Percentiles rank a stretch among this genome's conserved stretches.
These are phyloP conservation scores for Noctua janthe DNA, from an alignment of 2,888 invertebrate species.

Conservation along the genomic window DNA sequence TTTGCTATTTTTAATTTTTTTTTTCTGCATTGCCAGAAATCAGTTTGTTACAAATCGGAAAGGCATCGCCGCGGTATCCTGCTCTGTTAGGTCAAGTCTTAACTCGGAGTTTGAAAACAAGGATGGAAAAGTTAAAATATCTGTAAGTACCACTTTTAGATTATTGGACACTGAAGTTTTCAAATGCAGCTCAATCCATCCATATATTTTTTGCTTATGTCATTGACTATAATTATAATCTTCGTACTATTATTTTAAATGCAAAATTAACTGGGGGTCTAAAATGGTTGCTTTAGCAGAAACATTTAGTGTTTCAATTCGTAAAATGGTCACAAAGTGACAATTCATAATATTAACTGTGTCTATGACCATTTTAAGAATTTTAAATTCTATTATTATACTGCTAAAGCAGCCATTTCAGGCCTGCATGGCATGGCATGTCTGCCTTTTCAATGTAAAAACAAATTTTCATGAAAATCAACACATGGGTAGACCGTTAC, in stretches of 20 bases:
- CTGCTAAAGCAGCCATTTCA: too few species aligned
- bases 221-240: neutral
- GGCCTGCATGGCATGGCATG: too few species aligned
- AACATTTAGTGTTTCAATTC: too few species aligned
- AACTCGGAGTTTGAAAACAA: conserved; percentile 21
- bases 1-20: neutral
- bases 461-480: neutral
- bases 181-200: too few species aligned
- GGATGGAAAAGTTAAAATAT: conserved; percentile 62
- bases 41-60: conserved; percentile 52
- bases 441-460: neutral
- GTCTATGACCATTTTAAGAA: too few species aligned
- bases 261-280: neutral
- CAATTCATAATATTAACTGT: too few species aligned
- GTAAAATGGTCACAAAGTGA: too few species aligned
- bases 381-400: too few species aligned
- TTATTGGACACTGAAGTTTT: neutral
- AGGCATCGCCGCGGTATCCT: conserved; percentile 60
- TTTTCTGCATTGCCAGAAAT: conserved; percentile 48
- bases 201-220: neutral
- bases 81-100: conserved; percentile 62
- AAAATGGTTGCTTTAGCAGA: too few species aligned
- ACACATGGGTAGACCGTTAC: neutral
- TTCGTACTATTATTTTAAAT: neutral
- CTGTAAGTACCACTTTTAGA: conserved; percentile 62